A percentile compares a stretch with the other conserved stretches of the same genome.
These are phyloP conservation scores for Suillia variegata DNA, from an alignment of 2,888 invertebrate genomes.

Conservation along the genomic window DNA sequence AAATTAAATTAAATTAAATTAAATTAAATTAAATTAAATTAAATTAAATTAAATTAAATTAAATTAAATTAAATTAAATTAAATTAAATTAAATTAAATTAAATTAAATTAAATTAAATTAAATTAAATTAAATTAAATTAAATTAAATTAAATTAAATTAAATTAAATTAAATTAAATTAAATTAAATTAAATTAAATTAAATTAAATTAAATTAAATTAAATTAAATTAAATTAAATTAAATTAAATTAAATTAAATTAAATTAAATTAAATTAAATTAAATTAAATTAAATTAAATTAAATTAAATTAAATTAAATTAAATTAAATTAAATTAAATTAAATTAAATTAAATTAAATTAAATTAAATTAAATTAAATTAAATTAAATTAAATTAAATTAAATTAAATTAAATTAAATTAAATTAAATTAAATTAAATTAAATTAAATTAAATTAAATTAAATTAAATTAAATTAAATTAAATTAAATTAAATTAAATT, in stretches of 20 bases:
- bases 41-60: background rate
- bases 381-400: background rate
- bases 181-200: background rate
- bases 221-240: background rate
- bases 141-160: background rate
- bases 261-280: background rate
- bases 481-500: background rate
- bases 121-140: background rate
- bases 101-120: background rate
- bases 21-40: background rate
- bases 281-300: background rate
- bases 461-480: background rate
- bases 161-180: background rate
- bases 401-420: background rate
- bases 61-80: background rate
- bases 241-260: background rate
- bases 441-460: background rate
- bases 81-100: slow-evolving; percentile 1
- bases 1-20: background rate
- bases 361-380: background rate
- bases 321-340: background rate
- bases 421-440: background rate
- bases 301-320: background rate
- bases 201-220: background rate
- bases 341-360: background rate